A percentile compares a stretch with the other conserved stretches of the same genome.
These are phyloP conservation scores for Leuciscus idus DNA, from an alignment of 2,113 vertebrate genomes.

Conservation along the genomic window DNA sequence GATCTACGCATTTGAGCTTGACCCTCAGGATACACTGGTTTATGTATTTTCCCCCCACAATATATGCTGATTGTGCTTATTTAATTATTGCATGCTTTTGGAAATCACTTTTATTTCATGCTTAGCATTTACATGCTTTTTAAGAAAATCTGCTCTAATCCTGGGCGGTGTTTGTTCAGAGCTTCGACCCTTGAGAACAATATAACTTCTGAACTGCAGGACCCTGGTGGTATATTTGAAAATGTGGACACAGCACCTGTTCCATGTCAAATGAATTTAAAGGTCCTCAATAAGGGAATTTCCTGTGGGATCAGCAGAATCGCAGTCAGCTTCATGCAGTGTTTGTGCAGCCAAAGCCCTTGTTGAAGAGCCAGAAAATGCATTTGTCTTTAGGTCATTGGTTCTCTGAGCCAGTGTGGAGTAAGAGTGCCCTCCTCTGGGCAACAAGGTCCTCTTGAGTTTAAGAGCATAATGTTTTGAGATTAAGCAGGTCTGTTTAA, in stretches of 20 bases:
- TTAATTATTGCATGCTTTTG: background rate
- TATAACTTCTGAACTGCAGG: background rate
- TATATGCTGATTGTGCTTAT: background rate
- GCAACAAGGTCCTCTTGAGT: slow-evolving; percentile 4
- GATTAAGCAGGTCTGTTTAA: background rate
- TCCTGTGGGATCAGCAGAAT: slow-evolving; percentile 32
- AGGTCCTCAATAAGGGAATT: slow-evolving; percentile 27
- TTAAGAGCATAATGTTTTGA: background rate
- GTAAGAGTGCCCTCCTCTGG: slow-evolving; percentile 74
- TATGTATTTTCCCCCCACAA: background rate
- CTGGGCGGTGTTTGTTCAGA: slow-evolving; percentile 6
- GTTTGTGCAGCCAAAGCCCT: background rate
- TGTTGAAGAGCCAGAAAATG: background rate
- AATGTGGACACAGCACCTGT: slow-evolving; percentile 20
- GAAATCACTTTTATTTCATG: background rate
- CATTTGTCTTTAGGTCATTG: background rate
- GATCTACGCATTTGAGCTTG: no score
- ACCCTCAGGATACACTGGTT: background rate
- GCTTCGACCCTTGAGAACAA: background rate
- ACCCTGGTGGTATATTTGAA: background rate
- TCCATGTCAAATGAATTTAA: slow-evolving; percentile 42
- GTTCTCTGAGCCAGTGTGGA: slow-evolving; percentile 33
- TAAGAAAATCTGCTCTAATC: background rate
- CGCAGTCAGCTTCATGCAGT: background rate
- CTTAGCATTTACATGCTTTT: background rate